These are phyloP conservation scores for Drosophila anomalata DNA, from an alignment of 2,888 invertebrate species.

Conservation along the genomic window DNA sequence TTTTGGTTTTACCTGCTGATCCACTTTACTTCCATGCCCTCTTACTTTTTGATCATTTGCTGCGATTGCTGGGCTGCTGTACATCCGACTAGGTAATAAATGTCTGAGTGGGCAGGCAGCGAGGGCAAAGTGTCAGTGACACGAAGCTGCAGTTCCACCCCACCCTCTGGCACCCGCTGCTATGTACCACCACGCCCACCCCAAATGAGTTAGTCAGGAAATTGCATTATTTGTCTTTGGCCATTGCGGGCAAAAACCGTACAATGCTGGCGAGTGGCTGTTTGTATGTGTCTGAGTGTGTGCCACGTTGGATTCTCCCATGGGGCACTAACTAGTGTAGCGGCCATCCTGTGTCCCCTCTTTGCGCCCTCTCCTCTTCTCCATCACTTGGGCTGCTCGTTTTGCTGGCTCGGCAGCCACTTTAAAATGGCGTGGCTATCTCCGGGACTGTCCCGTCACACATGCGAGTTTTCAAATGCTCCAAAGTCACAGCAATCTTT, in stretches of 20 bases:
- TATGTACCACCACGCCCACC: slow-evolving; percentile 34
- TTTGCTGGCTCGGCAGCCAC: slow-evolving; percentile 43
- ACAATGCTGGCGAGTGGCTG: slow-evolving; percentile 12
- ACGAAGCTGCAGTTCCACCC: slow-evolving; percentile 47
- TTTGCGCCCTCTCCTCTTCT: neutral
- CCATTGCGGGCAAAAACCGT: slow-evolving; percentile 62
- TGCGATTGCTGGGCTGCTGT: slow-evolving; percentile 54
- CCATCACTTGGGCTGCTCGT: slow-evolving; percentile 28
- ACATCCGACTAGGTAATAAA: slow-evolving; percentile 67
- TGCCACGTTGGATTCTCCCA: slow-evolving; percentile 29
- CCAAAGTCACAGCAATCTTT: slow-evolving; percentile 76
- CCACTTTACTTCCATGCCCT: neutral
- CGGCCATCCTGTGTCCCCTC: slow-evolving; percentile 2
- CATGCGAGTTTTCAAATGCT: slow-evolving; percentile 75
- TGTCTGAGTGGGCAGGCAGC: slow-evolving; percentile 54
- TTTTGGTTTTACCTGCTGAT: neutral
- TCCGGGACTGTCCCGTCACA: slow-evolving; percentile 67
- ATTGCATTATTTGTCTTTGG: slow-evolving; percentile 79
- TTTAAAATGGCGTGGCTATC: slow-evolving; percentile 66
- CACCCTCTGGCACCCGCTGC: slow-evolving; percentile 2
- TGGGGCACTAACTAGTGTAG: slow-evolving; percentile 34
- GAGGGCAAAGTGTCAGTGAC: slow-evolving; percentile 61
- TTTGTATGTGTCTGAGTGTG: slow-evolving; percentile 13
- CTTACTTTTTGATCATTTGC: slow-evolving; percentile 18
- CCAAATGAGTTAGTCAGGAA: slow-evolving; percentile 78